Percentiles rank a stretch among this genome's conserved stretches.
These are phyloP conservation scores for Turritopsis dohrnii DNA, from an alignment of 30 jellyfish, hydroid and myxozoan species.

Conservation along the genomic window DNA sequence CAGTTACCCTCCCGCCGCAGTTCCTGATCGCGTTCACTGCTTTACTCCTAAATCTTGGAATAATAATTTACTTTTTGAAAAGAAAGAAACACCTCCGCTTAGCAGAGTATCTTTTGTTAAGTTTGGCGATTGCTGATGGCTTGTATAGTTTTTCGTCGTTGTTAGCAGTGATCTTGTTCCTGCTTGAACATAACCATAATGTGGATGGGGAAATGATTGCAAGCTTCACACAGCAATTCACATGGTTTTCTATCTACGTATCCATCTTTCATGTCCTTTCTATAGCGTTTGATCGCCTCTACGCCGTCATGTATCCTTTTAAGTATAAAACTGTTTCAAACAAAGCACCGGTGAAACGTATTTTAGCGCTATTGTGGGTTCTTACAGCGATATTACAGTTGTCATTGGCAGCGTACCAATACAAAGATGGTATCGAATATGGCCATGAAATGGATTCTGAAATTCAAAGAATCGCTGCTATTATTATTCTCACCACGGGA, in stretches of 20 bases:
- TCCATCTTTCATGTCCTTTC: neutral
- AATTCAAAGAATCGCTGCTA: neutral
- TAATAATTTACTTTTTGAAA: neutral
- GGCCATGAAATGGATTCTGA: conserved; percentile 6
- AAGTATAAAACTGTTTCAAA: neutral
- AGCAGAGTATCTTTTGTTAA: neutral
- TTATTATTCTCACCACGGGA: neutral
- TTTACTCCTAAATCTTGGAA: neutral
- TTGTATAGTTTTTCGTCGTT: neutral
- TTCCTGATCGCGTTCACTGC: neutral
- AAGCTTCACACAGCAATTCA: neutral
- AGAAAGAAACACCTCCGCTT: neutral
- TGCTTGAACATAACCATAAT: neutral
- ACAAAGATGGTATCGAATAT: neutral
- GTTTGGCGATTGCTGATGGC: neutral
- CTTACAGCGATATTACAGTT: neutral
- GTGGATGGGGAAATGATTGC: neutral
- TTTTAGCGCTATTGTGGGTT: neutral
- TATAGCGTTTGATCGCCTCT: neutral
- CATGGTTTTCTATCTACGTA: neutral
- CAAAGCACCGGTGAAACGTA: neutral
- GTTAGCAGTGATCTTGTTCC: neutral
- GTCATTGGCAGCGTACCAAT: neutral
- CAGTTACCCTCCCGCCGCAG: neutral
- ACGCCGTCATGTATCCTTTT: conserved; percentile 3